Evolutionary conservation across 2,113 vertebrate species (phyloP), one percentile per base, ranked within the genome.

Genomic region (Syrrhaptes paradoxus): DNA sequence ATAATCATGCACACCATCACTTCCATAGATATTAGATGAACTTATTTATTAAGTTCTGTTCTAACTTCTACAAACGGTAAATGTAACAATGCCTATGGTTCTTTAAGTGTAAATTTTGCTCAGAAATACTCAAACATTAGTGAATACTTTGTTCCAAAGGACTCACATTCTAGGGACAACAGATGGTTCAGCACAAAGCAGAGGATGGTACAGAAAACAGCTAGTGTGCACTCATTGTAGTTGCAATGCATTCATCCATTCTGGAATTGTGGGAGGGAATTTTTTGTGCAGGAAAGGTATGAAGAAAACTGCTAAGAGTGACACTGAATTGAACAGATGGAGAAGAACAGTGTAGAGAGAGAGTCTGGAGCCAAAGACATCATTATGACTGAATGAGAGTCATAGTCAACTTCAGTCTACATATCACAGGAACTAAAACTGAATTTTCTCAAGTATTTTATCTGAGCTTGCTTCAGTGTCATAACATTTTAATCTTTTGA

Each of bases 401-500:
- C 59, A 73, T 74, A 96, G 91, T 93, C 95, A 88, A 80, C 63
- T 93, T 96, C 62, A 90, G 75, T 88, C 82, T 96, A 77, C 36
- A n/a, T 65, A 85, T 89, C 66, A 89, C 71, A 85, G 49, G 41
- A 90, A 36, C 31, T 89, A 89, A 95, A 95, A 90, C 49, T 91
- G 67, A 90, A 45, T 95, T 96, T 95, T 94, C 90, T 91, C 21
- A 85, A 80, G 68, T 66, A 94, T 91, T 95, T 95, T 73, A 91
- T 95, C 81, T 85, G 72, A 94, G 67, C 55, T 93, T 93, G 57
- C 73, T 68, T 83, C 96, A 94, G 74, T 91, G 89, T 95, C 86
- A 94, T 58, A 94, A 85, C 71, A 89, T 81, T 89, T 96, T 95
- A n/a, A 85, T 95, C 89, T 95, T 93, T 85, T 89, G 89, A 92